Percentiles rank a stretch among this genome's conserved stretches.
phyloP scores from a whole-genome alignment of 2,888 invertebrate species.

The Chelonus formosanus region DNA sequence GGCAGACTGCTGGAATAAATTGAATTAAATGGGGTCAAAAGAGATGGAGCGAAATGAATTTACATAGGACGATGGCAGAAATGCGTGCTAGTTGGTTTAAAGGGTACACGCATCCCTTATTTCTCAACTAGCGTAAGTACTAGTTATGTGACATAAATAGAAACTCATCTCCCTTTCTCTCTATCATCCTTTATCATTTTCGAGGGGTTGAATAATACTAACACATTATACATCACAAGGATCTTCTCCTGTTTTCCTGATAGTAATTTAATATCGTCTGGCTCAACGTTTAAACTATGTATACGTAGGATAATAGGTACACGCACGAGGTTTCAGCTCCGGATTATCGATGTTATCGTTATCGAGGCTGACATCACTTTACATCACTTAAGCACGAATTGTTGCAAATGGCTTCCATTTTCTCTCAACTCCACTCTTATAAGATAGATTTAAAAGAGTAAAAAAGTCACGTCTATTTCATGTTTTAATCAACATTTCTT shows the following conservation, averaged over 20 bases:
- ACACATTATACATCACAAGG: constrained; percentile 17
- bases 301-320: constrained; percentile 12
- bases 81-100: constrained; percentile 7
- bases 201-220: constrained; percentile 23
- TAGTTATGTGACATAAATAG: constrained; percentile 29
- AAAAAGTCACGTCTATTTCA: neutral
- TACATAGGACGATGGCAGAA: constrained; percentile 16
- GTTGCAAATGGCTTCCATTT: neutral
- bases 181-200: neutral
- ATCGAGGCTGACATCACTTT: constrained; percentile 36
- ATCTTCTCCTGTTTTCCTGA: constrained; percentile 47
- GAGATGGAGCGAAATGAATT: constrained; percentile 12
- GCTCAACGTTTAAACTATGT: constrained; percentile 30
- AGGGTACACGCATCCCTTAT: constrained; percentile 18
- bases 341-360: constrained; percentile 45
- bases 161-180: constrained; percentile 15
- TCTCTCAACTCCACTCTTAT: neutral
- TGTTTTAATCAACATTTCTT: no score
- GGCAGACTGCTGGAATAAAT: constrained; percentile 7
- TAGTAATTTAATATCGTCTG: constrained; percentile 50
- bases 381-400: constrained; percentile 14
- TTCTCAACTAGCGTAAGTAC: constrained; percentile 16
- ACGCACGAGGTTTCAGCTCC: constrained; percentile 37
- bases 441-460: neutral
- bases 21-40: constrained; percentile 28